These are phyloP conservation scores for Exocentrus adspersus DNA, from an alignment of 2,888 invertebrate genomes.

Conservation along the genomic window DNA sequence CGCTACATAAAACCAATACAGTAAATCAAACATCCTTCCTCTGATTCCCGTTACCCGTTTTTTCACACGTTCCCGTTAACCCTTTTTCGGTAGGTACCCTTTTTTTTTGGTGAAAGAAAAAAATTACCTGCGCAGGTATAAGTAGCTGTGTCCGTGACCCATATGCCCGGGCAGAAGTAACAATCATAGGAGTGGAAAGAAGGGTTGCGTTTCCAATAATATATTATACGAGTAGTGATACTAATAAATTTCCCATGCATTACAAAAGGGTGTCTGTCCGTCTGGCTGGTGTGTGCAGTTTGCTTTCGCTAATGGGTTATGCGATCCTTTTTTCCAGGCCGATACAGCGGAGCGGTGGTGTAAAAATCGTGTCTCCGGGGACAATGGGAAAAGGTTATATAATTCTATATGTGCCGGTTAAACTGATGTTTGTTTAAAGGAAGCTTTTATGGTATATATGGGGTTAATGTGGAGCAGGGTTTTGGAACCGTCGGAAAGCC, in stretches of 20 bases:
- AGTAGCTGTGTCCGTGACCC: slow-evolving; percentile 24
- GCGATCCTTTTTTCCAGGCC: slow-evolving; percentile 34
- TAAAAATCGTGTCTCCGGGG: no score
- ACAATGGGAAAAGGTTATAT: no score
- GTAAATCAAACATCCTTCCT: slow-evolving; percentile 6
- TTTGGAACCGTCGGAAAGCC: no score
- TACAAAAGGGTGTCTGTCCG: slow-evolving; percentile 49
- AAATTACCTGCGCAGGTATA: slow-evolving; percentile 41
- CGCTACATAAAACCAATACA: slow-evolving; percentile 26
- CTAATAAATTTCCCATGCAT: slow-evolving; percentile 50
- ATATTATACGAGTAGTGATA: no score
- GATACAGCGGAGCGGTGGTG: no score
- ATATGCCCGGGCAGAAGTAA: slow-evolving; percentile 33
- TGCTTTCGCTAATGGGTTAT: slow-evolving; percentile 46
- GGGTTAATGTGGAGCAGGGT: no score
- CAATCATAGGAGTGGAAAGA: slow-evolving; percentile 30
- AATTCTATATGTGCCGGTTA: no score
- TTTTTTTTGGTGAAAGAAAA: slow-evolving; percentile 39
- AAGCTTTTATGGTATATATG: no score
- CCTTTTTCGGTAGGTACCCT: no score
- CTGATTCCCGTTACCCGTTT: slow-evolving; percentile 22
- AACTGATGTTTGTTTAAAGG: no score
- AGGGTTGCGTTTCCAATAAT: slow-evolving; percentile 36
- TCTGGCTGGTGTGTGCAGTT: slow-evolving; percentile 47
- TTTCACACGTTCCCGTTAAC: slow-evolving; percentile 44